Percentiles rank a stretch among this genome's conserved stretches.
Conservation (phyloP, 2,888 invertebrate genomes). For the Portevinia maculata region DNA sequence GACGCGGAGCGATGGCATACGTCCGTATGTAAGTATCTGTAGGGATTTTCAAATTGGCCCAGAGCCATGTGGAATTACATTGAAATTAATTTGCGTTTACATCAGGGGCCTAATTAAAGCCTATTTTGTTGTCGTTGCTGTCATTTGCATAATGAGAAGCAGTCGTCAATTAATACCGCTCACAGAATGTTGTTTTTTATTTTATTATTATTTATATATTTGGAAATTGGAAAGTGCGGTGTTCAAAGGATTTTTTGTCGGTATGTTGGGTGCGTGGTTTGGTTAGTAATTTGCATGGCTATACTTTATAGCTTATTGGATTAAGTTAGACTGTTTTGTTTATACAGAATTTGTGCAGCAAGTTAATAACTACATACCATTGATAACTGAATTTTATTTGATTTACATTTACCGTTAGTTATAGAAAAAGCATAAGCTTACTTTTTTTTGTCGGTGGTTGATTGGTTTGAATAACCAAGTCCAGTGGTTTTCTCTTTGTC, state of each 20-base stretch:
- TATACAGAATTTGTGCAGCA: constrained; percentile 52
- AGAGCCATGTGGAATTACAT: constrained; percentile 54
- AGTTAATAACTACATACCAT: constrained; percentile 50
- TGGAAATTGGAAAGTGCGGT: constrained; percentile 12
- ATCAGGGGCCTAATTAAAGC: constrained; percentile 60
- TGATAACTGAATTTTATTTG: constrained; percentile 41
- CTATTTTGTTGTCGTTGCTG: constrained; percentile 34
- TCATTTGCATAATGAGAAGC: constrained; percentile 55
- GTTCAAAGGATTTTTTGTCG: neutral
- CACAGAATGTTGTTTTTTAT: constrained; percentile 22
- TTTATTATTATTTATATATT: constrained; percentile 60
- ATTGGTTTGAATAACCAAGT: constrained; percentile 11
- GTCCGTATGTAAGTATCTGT: constrained; percentile 4
- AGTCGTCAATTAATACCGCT: constrained; percentile 52
- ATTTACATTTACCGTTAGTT: constrained; percentile 30
- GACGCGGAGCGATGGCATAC: constrained; percentile 4
- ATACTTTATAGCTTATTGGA: constrained; percentile 13
- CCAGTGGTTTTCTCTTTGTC: constrained; percentile 34
- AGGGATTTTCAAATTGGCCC: constrained; percentile 37
- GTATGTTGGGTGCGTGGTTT: neutral
- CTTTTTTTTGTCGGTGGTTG: constrained; percentile 24
- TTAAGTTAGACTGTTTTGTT: neutral
- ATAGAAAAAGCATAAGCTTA: constrained; percentile 34
- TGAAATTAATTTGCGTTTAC: constrained; percentile 67
- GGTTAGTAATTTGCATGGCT: constrained; percentile 40